Base-by-base conservation (phyloP, 2,797 vertebrate species). In the Eptatretus atami region DNA sequence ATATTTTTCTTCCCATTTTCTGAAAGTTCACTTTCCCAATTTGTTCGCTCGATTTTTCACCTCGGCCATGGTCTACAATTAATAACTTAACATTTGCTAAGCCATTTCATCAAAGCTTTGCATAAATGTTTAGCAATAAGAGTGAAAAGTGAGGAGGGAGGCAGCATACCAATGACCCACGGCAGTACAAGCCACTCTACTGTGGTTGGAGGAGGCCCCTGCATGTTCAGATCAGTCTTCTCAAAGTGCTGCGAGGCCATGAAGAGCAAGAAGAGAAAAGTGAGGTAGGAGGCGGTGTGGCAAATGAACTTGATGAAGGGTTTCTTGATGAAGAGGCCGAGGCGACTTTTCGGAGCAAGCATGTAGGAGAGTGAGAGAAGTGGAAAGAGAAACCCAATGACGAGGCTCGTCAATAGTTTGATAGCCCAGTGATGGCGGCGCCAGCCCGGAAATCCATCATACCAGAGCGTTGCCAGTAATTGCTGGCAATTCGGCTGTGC, bases 271-370 rank as follows among this genome's bases (percentile, higher is more conserved):
- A 92, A 81, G 71, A 98, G 78, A 75, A 96, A 98, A 72, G 86
- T 94, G 78, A 96, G 75, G 74, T 96, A 95, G 19, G 92, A 98
- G 19, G 88, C 77, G 1, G 92, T 94, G 73, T 98, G 92, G 76
- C 92, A 96, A 78, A 98, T 98, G 76, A 98, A 98, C 79, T 98
- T 96, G 77, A 98, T 85, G 75, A 98, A 96, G 69, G 90, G 92
- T 71, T 87, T 95, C 69, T 82, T 80, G 73, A 95, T 95, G 77
- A 94, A 87, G 19, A 84, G 75, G 68, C 92, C 86, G 6, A 82
- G 73, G 12, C 77, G 81, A 73, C 83, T 95, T 76, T 86, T 93
- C 54, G 92, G 92, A 52, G 75, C 77, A 69, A 92, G 76, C 73
- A 98, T 71, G 75, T 96, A 96, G 75, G 82, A 80, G 68, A 88